A percentile compares a stretch with the other conserved stretches of the same genome.
These are phyloP conservation scores for Chitala chitala DNA, from an alignment of 2,113 vertebrate genomes.

Conservation along the genomic window DNA sequence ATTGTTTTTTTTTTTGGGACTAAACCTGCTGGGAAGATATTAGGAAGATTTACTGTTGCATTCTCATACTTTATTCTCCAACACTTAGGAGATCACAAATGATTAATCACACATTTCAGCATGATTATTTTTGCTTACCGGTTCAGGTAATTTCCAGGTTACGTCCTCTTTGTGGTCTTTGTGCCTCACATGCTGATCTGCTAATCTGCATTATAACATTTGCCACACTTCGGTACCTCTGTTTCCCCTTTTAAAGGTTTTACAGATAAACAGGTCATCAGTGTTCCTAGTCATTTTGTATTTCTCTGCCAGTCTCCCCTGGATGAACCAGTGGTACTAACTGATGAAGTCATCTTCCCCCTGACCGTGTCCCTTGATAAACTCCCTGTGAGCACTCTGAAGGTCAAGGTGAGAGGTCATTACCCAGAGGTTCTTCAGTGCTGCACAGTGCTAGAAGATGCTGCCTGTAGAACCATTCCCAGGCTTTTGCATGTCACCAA, in stretches of 20 bases:
- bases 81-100: too few relatives aligned
- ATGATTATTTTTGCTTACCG: too few relatives aligned
- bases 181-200: too few relatives aligned
- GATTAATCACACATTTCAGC: too few relatives aligned
- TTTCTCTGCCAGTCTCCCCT: constrained; percentile 60
- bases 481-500: neutral
- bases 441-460: neutral
- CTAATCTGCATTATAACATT: too few relatives aligned
- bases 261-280: neutral
- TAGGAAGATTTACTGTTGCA: too few relatives aligned
- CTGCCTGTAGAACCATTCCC: neutral
- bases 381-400: constrained; percentile 72
- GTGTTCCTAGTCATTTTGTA: neutral
- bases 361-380: constrained; percentile 75
- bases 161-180: too few relatives aligned
- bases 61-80: too few relatives aligned
- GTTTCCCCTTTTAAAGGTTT: neutral
- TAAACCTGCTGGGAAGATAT: neutral
- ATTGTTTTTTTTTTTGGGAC: neutral
- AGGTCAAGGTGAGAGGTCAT: constrained; percentile 71
- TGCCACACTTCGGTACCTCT: too few relatives aligned
- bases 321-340: constrained; percentile 70
- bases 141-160: too few relatives aligned
- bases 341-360: constrained; percentile 78
- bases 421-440: neutral